Conservation (phyloP, 2,888 invertebrate species). For the Lasioglossum malachurum region DNA sequence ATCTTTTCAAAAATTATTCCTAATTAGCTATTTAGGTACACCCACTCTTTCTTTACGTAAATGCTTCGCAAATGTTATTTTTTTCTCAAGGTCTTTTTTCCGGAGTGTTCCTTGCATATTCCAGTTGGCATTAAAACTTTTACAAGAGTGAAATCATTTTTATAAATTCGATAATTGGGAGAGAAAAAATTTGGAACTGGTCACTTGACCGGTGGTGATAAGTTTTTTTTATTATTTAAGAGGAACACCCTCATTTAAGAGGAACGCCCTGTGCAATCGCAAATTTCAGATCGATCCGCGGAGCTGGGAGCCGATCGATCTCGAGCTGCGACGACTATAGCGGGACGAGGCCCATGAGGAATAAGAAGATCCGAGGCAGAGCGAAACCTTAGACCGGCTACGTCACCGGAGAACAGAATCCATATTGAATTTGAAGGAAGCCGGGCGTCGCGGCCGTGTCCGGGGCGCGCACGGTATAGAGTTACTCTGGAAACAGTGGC, state of each 20-base stretch:
- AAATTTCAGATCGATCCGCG: neutral
- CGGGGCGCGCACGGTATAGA: slow-evolving; percentile 62
- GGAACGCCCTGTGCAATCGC: neutral
- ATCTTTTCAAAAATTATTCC: too few relatives aligned
- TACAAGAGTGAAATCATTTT: too few relatives aligned
- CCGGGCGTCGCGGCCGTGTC: slow-evolving; percentile 60
- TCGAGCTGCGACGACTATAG: neutral
- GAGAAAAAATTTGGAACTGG: too few relatives aligned
- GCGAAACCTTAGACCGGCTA: slow-evolving; percentile 65
- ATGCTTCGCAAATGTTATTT: too few relatives aligned
- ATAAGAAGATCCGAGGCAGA: slow-evolving; percentile 34
- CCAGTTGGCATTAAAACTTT: too few relatives aligned
- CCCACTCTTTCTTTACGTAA: too few relatives aligned
- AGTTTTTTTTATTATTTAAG: neutral
- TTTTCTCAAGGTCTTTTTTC: too few relatives aligned
- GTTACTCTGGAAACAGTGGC: slow-evolving; percentile 68
- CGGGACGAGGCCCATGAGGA: slow-evolving; percentile 13
- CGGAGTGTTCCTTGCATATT: too few relatives aligned
- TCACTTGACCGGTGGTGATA: too few relatives aligned
- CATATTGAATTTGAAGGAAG: slow-evolving; percentile 76
- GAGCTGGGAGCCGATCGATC: too few relatives aligned
- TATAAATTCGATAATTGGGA: too few relatives aligned
- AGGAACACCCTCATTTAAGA: neutral
- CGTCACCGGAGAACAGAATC: slow-evolving; percentile 71
- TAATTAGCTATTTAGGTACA: too few relatives aligned